These are phyloP conservation scores for Coregonus sp. DNA, from an alignment of 2,797 vertebrate genomes.

Conservation along the genomic window DNA sequence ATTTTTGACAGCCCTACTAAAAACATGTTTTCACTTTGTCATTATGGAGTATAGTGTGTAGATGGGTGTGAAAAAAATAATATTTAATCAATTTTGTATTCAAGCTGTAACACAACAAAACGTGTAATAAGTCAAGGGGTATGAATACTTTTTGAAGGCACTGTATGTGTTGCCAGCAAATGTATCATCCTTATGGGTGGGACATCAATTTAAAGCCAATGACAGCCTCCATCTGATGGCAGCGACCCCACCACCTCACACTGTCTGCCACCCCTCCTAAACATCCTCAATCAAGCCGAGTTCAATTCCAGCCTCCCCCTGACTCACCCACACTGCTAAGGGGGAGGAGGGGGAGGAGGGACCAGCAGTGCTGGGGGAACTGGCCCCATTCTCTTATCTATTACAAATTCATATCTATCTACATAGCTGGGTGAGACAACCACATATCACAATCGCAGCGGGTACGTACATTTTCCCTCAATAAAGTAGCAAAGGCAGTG, in stretches of 20 bases:
- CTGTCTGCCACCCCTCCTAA: neutral
- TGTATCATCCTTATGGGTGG: neutral
- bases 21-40: no score
- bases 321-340: neutral
- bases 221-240: neutral
- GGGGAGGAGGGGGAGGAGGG: no score
- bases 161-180: slow-evolving; percentile 11
- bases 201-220: neutral
- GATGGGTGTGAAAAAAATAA: no score
- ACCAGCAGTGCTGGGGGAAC: neutral
- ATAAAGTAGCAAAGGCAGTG: no score
- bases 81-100: no score
- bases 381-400: neutral
- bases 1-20: no score
- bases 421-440: neutral
- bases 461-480: neutral
- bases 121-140: no score
- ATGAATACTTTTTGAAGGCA: no score
- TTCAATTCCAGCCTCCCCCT: neutral
- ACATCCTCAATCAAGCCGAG: neutral
- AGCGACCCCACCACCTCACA: neutral
- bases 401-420: neutral
- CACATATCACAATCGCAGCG: neutral
- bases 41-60: no score
- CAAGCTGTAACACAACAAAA: no score